Evolutionary conservation across 2,888 invertebrate species (phyloP).

Genomic region (Drosophila nr. fundita): DNA sequence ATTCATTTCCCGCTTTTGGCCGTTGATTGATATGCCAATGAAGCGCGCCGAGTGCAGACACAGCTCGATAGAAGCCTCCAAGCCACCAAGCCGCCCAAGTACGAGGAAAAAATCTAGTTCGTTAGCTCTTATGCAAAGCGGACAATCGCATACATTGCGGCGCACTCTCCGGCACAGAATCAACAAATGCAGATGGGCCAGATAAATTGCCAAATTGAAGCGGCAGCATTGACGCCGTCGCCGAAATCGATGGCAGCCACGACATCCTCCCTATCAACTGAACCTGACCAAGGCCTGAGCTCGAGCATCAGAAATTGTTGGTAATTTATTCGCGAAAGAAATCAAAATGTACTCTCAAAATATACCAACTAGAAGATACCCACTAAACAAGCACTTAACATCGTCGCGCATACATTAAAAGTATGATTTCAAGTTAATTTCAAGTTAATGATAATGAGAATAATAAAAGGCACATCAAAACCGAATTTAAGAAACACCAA

Average conservation of each 20-base stretch:
- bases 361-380: background rate
- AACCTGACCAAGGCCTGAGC: constrained; percentile 15
- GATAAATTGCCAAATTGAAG: constrained; percentile 75
- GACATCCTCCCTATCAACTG: constrained; percentile 19
- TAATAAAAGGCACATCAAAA: background rate
- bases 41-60: constrained; percentile 61
- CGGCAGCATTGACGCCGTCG: constrained; percentile 27
- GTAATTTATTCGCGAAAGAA: constrained; percentile 27
- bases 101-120: constrained; percentile 68
- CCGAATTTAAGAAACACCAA: background rate
- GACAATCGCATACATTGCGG: constrained; percentile 68
- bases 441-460: background rate
- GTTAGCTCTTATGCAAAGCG: constrained; percentile 74
- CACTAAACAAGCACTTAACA: background rate
- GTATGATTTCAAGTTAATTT: background rate
- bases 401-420: background rate
- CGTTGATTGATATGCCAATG: constrained; percentile 78
- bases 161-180: constrained; percentile 61
- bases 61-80: constrained; percentile 23
- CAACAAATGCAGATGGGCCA: constrained; percentile 75
- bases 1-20: constrained; percentile 75
- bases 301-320: constrained; percentile 39
- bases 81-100: constrained; percentile 31
- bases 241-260: background rate
- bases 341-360: background rate